Evolutionary conservation across 2,888 invertebrate species (phyloP).

Genomic region (Ceriagrion tenellum): DNA sequence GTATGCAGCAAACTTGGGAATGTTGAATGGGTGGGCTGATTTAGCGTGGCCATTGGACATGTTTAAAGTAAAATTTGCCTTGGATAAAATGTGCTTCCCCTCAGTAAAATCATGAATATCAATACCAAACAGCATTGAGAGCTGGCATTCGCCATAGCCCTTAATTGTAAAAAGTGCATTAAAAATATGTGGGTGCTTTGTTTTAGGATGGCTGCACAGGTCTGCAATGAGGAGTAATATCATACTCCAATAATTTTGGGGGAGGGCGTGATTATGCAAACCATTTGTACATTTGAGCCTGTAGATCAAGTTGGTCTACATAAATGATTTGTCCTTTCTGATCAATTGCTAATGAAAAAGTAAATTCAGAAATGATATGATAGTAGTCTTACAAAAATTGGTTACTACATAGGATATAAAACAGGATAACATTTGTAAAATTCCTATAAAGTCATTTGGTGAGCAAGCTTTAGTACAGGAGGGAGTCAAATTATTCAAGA

Average conservation of each 20-base stretch:
- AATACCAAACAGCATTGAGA: too few species aligned
- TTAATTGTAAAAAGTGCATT: background rate
- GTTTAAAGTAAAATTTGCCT: background rate
- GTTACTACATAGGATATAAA: too few species aligned
- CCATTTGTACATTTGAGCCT: background rate
- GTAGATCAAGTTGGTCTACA: background rate
- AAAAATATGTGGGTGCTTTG: background rate
- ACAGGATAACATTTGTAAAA: too few species aligned
- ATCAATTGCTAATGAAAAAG: background rate
- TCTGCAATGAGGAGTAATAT: background rate
- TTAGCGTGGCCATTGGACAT: background rate
- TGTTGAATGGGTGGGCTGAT: background rate
- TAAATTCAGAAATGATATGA: background rate
- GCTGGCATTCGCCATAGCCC: background rate
- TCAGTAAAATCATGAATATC: too few species aligned
- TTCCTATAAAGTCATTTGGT: background rate
- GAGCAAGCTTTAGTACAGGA: background rate
- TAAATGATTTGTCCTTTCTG: background rate
- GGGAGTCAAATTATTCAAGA: background rate
- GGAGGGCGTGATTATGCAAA: too few species aligned
- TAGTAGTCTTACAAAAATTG: too few species aligned
- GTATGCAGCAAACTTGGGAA: background rate
- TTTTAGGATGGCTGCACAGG: background rate
- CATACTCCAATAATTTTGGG: background rate
- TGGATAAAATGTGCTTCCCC: too few species aligned